These are phyloP conservation scores for Ennomos erosarius DNA, from an alignment of 2,888 invertebrate species.

Conservation along the genomic window DNA sequence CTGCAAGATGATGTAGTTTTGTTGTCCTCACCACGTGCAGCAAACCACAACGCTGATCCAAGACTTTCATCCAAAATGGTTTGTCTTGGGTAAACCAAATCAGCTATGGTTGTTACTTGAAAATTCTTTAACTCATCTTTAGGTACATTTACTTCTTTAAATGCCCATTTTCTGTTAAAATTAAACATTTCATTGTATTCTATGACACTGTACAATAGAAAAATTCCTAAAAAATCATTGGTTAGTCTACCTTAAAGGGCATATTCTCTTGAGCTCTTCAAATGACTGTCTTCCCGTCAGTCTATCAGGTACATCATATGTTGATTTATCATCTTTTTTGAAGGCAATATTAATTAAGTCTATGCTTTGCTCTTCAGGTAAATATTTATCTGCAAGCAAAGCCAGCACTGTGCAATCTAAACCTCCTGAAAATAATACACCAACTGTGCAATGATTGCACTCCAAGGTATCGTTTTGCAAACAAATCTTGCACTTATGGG, in stretches of 20 bases:
- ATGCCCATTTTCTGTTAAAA: conserved; percentile 89
- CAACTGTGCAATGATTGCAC: conserved; percentile 88
- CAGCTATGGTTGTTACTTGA: conserved; percentile 86
- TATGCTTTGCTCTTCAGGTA: conserved; percentile 88
- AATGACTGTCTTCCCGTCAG: conserved; percentile 90
- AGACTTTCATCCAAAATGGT: conserved; percentile 98
- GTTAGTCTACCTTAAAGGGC: conserved; percentile 82
- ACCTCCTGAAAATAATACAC: conserved; percentile 97
- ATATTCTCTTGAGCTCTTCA: conserved; percentile 88
- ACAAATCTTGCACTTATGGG: conserved; percentile 87
- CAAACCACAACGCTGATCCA: conserved; percentile 99
- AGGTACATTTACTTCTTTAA: conserved; percentile 91
- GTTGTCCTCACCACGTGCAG: conserved; percentile 89
- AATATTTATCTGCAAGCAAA: conserved; percentile 89
- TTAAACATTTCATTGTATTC: not conserved
- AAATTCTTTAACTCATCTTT: conserved; percentile 86
- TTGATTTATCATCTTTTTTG: conserved; percentile 75
- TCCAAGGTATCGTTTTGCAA: conserved; percentile 49
- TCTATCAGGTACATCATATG: conserved; percentile 93
- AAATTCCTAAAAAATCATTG: no score
- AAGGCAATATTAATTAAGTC: conserved; percentile 98
- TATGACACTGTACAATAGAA: no score
- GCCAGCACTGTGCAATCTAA: conserved; percentile 98
- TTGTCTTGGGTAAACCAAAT: conserved; percentile 93
- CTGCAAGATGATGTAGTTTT: conserved; percentile 86